Conservation (phyloP, 2,113 vertebrate genomes). For the Cervus canadensis region DNA sequence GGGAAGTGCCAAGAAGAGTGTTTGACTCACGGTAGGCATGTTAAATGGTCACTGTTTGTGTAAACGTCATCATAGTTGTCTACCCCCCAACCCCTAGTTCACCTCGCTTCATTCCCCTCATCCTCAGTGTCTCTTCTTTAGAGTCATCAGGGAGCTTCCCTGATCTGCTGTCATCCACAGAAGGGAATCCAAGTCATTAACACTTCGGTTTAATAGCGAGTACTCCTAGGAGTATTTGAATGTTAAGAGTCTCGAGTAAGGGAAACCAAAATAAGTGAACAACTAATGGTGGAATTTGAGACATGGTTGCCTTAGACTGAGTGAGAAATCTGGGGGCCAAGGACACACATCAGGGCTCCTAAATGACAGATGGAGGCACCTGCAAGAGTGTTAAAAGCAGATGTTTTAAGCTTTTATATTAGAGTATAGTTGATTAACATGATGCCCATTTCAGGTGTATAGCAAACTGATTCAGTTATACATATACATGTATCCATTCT, state of each 20-base stretch:
- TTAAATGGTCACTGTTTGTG: background rate
- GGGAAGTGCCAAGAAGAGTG: background rate
- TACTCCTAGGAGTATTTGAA: background rate
- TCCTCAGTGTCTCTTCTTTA: background rate
- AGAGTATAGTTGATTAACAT: background rate
- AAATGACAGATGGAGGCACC: too few relatives aligned
- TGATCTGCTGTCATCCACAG: background rate
- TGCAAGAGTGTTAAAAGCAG: background rate
- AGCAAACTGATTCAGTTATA: background rate
- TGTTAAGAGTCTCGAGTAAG: background rate
- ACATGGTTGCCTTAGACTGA: background rate
- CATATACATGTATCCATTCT: background rate
- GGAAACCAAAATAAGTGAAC: background rate
- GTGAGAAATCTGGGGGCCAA: background rate
- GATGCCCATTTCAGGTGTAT: background rate
- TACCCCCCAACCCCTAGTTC: background rate
- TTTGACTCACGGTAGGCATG: background rate
- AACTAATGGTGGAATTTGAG: background rate
- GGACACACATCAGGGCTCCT: background rate
- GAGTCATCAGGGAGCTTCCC: background rate
- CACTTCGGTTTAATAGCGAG: background rate
- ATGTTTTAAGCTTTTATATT: background rate
- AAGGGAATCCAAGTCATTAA: background rate
- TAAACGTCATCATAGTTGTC: background rate
- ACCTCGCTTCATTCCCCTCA: background rate